These are phyloP conservation scores for Pygoscelis antarcticus DNA, from an alignment of 2,113 vertebrate species.

Conservation along the genomic window DNA sequence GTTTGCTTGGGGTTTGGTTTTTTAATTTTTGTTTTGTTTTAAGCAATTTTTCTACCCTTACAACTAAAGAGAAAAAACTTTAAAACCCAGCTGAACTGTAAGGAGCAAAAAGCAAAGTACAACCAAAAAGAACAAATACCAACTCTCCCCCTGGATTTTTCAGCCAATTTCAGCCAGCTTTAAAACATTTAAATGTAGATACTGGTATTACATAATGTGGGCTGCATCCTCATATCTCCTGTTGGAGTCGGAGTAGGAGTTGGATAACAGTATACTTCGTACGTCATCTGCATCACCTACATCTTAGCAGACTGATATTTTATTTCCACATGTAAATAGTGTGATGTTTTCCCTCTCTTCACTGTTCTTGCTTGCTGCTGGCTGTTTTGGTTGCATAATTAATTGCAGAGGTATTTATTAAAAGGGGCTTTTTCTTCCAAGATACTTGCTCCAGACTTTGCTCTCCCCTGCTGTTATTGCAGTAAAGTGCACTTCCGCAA, in stretches of 20 bases:
- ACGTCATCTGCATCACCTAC: not conserved
- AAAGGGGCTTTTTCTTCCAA: conserved; percentile 35
- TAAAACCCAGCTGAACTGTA: not conserved
- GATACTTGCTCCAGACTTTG: not conserved
- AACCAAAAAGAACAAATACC: not conserved
- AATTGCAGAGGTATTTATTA: conserved; percentile 48
- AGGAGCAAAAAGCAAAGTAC: not conserved
- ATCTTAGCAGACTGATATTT: not conserved
- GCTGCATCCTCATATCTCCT: not conserved
- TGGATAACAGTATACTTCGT: not conserved
- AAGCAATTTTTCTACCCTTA: not conserved
- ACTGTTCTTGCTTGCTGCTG: not conserved
- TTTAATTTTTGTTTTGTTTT: not conserved
- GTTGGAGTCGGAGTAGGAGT: not conserved
- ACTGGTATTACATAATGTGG: not conserved
- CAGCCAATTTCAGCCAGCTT: not conserved
- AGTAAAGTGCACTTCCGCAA: conserved; percentile 54
- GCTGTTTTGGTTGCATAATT: conserved; percentile 48
- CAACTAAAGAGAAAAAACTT: not conserved
- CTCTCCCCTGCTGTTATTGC: not conserved
- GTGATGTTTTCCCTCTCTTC: not conserved
- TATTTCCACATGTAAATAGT: conserved; percentile 3
- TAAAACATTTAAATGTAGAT: not conserved
- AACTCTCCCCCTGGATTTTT: not conserved
- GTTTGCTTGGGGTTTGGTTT: not conserved